These are phyloP conservation scores for Enhydra lutris DNA, from an alignment of 2,113 vertebrate species.

Conservation along the genomic window DNA sequence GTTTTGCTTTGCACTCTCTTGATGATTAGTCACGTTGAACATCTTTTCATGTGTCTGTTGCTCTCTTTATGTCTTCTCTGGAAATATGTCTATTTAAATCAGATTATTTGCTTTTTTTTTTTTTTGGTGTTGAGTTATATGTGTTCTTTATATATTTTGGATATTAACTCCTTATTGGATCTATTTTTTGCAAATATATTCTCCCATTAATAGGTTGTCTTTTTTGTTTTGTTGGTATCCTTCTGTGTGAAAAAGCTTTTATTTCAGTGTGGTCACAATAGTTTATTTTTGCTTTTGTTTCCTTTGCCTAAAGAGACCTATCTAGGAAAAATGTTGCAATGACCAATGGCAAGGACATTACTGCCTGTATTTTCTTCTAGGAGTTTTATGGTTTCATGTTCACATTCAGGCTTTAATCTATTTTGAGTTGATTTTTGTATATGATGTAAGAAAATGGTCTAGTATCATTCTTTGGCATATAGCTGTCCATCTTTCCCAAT, in stretches of 20 bases:
- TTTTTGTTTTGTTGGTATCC: background rate
- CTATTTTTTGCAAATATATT: background rate
- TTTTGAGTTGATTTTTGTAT: background rate
- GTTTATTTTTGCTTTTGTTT: background rate
- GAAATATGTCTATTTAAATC: background rate
- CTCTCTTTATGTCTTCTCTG: background rate
- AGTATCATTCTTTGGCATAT: background rate
- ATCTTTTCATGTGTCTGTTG: background rate
- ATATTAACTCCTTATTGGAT: background rate
- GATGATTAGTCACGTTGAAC: background rate
- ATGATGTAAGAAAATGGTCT: background rate
- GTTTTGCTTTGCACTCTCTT: background rate
- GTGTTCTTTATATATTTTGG: background rate
- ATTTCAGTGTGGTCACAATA: background rate
- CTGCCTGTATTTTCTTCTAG: background rate
- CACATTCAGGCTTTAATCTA: background rate
- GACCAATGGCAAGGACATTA: background rate
- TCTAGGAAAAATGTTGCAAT: background rate
- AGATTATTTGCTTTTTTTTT: background rate
- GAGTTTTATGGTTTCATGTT: background rate
- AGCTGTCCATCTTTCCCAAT: background rate
- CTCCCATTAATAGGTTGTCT: background rate
- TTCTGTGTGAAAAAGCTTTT: background rate
- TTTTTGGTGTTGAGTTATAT: background rate
- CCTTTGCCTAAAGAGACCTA: background rate